Conservation (phyloP, 2,113 vertebrate species). For the Procavia capensis region DNA sequence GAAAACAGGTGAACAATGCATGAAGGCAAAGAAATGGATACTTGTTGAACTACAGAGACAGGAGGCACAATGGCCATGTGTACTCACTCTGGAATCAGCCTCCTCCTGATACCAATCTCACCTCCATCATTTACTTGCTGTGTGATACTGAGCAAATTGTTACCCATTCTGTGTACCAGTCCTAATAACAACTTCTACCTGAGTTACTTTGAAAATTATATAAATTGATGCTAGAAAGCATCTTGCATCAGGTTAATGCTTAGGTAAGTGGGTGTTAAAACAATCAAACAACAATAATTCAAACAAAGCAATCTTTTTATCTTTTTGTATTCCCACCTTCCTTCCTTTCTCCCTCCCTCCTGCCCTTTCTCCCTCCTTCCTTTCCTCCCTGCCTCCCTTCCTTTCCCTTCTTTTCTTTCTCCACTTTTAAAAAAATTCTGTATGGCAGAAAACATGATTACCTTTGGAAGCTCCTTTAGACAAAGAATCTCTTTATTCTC, state of each 20-base stretch:
- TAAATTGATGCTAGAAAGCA: neutral
- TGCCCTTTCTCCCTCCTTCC: neutral
- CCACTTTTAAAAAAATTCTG: neutral
- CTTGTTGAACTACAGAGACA: neutral
- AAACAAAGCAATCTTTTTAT: neutral
- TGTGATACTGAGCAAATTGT: neutral
- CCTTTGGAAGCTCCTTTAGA: neutral
- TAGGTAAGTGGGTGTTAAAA: neutral
- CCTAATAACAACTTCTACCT: neutral
- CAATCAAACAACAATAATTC: neutral
- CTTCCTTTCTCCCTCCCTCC: neutral
- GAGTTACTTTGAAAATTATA: neutral
- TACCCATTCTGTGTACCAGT: neutral
- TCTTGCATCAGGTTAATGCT: neutral
- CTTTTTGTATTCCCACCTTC: neutral
- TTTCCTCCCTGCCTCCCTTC: neutral
- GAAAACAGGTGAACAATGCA: neutral
- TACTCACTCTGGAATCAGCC: neutral
- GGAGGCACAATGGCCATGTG: accelerated
- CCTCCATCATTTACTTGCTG: neutral
- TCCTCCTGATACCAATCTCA: neutral
- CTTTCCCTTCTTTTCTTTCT: neutral
- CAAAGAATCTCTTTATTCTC: neutral
- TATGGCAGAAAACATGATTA: neutral
- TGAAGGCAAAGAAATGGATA: neutral